phyloP scores from a whole-genome alignment of 2,113 vertebrate species.

The Furnarius figulus region DNA sequence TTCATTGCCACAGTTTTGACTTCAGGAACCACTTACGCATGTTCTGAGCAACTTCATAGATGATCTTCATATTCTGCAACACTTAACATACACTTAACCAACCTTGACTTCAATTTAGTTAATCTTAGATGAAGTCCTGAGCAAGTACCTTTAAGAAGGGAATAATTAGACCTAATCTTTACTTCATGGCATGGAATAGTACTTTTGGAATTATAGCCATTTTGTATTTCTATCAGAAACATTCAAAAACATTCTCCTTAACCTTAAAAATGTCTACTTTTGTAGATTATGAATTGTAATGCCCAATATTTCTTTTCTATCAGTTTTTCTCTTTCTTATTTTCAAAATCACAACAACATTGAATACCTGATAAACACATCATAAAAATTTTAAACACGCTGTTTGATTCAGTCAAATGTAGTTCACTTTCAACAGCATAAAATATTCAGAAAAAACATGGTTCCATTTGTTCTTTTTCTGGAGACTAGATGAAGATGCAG shows the following conservation, averaged over 20 bases:
- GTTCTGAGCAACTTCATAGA: not conserved
- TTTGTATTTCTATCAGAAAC: not conserved
- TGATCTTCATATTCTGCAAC: not conserved
- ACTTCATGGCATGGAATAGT: not conserved
- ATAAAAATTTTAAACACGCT: not conserved
- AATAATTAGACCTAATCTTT: not conserved
- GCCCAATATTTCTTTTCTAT: not conserved
- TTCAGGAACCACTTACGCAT: accelerated
- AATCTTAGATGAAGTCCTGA: not conserved
- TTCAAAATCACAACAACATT: not conserved
- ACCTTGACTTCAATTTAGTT: not conserved
- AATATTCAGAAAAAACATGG: not conserved
- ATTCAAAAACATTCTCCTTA: not conserved
- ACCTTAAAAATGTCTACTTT: not conserved
- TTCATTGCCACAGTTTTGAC: no score
- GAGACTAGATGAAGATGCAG: not conserved
- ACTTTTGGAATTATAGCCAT: not conserved
- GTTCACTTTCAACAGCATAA: not conserved
- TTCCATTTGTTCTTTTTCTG: not conserved
- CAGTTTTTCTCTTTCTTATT: not conserved
- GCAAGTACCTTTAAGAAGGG: not conserved
- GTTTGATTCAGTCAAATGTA: not conserved
- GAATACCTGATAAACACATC: not conserved
- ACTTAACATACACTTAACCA: not conserved
- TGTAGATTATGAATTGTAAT: not conserved